Base-by-base conservation (phyloP, 1,140 invertebrate species). In the Theocolax elegans region DNA sequence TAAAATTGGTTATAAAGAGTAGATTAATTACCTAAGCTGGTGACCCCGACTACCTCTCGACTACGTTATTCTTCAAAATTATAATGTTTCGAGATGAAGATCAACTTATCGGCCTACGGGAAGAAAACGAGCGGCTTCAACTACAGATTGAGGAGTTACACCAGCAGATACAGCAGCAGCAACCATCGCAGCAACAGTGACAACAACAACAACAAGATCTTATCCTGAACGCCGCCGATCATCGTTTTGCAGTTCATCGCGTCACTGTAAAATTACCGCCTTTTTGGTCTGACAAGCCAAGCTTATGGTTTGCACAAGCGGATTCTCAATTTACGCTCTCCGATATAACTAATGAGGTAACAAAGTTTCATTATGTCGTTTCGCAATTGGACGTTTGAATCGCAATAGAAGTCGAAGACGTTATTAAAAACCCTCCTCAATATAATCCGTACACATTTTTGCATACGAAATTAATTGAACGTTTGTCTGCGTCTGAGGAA, bases 401-500 rank as follows among this genome's bases (percentile, higher is more conserved):
- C 23, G 49, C 49, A 8, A 4, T 27, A 3, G 49, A 53, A 7
- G 17, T 21, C 4, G 49, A 23, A 15, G 49, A 53, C 23, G 15
- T 25, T 53, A 25, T 53, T 21, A 53, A 4, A 9, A 53, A 53
- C 23, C 7, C 49, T 53, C 49, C 17, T 21, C 3, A 4, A 21
- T 53, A 21, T 7, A 53, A 53, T 53, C 49, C 4, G 19, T 53
- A 53, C 49, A 53, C 49, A 15, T 46, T 46, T 46, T 46, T 46
- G 42, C 6, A 15, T 46, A 15, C 42, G 3, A n/a, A 46, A 35
- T 35, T 35, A 35, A 35, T 35, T 35, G 31, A 35, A 10, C 10
- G 31, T 35, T 35, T 35, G n/a, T 46, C 42, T 9, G 7, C 13
- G 23, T 79, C 76, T 0, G 51, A 75, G 17, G 77, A 79, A 23